A percentile compares a stretch with the other conserved stretches of the same genome.
phyloP scores from a whole-genome alignment of 2,113 vertebrate genomes.

The Piaya cayana region DNA sequence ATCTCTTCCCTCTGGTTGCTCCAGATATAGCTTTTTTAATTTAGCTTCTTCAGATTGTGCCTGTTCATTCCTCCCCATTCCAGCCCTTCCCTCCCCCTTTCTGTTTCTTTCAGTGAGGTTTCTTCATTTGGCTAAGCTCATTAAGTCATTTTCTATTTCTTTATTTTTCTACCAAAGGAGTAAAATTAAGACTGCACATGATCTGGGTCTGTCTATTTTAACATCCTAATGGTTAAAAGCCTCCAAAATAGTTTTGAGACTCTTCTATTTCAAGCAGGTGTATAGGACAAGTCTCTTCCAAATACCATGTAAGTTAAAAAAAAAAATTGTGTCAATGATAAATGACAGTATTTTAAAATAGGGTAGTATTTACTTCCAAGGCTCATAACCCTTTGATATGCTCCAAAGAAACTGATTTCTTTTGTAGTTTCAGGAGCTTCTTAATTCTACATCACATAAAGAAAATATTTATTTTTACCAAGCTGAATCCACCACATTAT shows the following conservation, averaged over 20 bases:
- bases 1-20: background rate
- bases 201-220: background rate
- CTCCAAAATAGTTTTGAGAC: background rate
- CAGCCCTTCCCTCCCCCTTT: background rate
- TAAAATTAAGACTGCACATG: background rate
- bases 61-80: background rate
- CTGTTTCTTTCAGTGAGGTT: background rate
- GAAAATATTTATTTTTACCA: background rate
- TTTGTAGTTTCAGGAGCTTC: background rate
- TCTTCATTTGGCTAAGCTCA: background rate
- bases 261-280: background rate
- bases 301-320: background rate
- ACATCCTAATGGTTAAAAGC: background rate
- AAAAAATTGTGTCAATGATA: background rate
- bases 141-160: background rate
- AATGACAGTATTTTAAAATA: background rate
- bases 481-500: background rate
- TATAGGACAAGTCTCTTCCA: background rate
- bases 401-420: background rate
- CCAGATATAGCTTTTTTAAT: background rate
- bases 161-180: background rate
- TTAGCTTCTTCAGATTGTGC: background rate
- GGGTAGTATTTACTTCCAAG: background rate
- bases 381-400: background rate
- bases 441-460: background rate